Base-by-base conservation (phyloP, 1,140 invertebrate species). In the Lucilia sericata region DNA sequence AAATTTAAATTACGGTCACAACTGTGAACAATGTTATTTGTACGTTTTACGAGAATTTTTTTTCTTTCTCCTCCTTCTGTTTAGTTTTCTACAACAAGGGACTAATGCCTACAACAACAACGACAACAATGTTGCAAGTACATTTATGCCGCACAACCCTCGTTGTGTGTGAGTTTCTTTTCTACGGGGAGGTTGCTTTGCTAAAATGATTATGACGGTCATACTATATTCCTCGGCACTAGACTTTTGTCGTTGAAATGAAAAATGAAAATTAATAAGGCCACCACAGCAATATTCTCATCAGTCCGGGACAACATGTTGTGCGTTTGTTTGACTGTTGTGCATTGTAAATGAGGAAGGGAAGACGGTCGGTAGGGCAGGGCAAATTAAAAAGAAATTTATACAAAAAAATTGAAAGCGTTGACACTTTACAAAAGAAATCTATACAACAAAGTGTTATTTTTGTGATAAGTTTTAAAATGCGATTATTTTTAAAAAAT, bases 1-100 rank as follows among this genome's bases (percentile, higher is more conserved):
- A 80, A 80, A 80, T 80, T 80, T 80, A 80, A 49, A 80, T 80
- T 80, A 80, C 42, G 76, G 19, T 80, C 76, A 80, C 76, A 80
- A 51, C 76, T 80, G n/a, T 19, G 75, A n/a, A 47, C 76, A 51
- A 51, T 14, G 47, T 21, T 19, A 21, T 19, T 2, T 19, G 75
- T 55, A 78, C 75, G 42, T 14, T 34, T 30, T 34, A 49, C 42
- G 19, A 78, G 36, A 78, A 75, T 14, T 75, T 70, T 60, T 60
- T 42, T 42, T 60, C n/a, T 30, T 30, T 3, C 25, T 30, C 3
- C 25, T 30, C 25, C 25, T 30, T 30, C 25, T 30, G 25, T 30
- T 30, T 30, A 30, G 7, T 60, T 60, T 60, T 14, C 51, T 17
- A 60, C 51, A 60, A 60, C 51, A 17, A 12, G 14, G 14, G 14